Evolutionary conservation across 1,140 invertebrate genomes (phyloP).

Genomic region (Scaptomyza pallida): DNA sequence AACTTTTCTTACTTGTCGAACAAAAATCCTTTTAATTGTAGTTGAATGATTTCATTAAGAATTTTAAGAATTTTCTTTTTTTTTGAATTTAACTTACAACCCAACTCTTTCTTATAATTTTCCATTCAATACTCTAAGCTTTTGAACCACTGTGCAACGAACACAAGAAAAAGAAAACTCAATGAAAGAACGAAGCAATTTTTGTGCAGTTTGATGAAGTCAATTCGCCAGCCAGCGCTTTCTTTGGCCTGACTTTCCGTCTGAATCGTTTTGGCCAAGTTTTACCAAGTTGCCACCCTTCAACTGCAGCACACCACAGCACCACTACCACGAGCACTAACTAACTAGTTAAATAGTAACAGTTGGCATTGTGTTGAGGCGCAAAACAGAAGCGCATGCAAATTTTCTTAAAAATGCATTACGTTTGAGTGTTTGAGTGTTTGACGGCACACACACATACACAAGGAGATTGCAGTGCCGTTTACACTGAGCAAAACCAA

Average conservation of each 20-base stretch:
- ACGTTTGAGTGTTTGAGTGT: constrained; percentile 71
- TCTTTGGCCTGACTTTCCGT: constrained; percentile 5
- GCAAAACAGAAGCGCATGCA: constrained; percentile 57
- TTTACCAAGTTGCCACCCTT: too few relatives aligned
- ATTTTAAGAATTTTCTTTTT: too few relatives aligned
- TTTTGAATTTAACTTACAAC: too few relatives aligned
- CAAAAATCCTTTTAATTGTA: too few relatives aligned
- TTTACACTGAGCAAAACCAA: neutral
- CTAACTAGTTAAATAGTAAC: constrained; percentile 77
- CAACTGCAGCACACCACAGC: neutral
- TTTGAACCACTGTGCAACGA: constrained; percentile 13
- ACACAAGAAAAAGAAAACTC: neutral
- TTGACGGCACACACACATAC: constrained; percentile 16
- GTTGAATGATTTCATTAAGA: too few relatives aligned
- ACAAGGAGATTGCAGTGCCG: constrained; percentile 18
- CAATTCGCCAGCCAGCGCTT: constrained; percentile 31
- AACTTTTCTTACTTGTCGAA: too few relatives aligned
- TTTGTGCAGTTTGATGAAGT: constrained; percentile 38
- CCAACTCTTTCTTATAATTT: too few relatives aligned
- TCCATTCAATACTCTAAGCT: neutral
- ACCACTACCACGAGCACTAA: constrained; percentile 48
- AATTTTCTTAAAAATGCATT: constrained; percentile 79
- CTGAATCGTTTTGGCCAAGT: too few relatives aligned
- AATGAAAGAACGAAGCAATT: constrained; percentile 13
- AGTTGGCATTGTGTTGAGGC: constrained; percentile 48